Conservation (phyloP, 2,888 invertebrate genomes). For the Macropis europaea region DNA sequence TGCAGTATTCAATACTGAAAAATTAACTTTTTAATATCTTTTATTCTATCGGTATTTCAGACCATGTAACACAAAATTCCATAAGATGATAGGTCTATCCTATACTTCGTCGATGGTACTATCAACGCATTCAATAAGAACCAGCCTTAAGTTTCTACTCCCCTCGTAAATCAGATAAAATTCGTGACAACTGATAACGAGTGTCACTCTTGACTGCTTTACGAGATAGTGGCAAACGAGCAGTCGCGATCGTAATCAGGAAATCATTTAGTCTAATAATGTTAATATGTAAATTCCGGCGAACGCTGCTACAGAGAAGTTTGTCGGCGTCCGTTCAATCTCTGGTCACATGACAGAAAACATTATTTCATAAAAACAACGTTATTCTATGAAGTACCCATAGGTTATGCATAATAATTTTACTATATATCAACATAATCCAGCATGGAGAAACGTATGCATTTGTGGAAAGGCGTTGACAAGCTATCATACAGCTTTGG, state of each 20-base stretch:
- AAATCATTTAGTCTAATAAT: conserved; percentile 48
- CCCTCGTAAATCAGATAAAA: not conserved
- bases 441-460: conserved; percentile 70
- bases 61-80: too few species aligned
- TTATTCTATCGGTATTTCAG: too few species aligned
- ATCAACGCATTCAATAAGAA: too few species aligned
- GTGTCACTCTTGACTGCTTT: conserved; percentile 8
- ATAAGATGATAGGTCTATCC: too few species aligned
- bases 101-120: too few species aligned
- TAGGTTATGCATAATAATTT: conserved; percentile 51
- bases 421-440: conserved; percentile 35
- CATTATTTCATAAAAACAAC: conserved; percentile 8
- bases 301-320: conserved; percentile 1
- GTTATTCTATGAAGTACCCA: not conserved
- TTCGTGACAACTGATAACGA: conserved; percentile 32
- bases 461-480: conserved; percentile 76
- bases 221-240: not conserved
- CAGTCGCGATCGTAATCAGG: conserved; percentile 5
- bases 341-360: conserved; percentile 58
- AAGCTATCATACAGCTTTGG: conserved; percentile 69
- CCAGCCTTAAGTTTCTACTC: not conserved
- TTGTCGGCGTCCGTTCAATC: conserved; percentile 32
- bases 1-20: too few species aligned
- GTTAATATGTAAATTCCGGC: conserved; percentile 44
- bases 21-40: too few species aligned